Evolutionary conservation across 92 coral and sea anemone genomes (phyloP), one percentile per base, ranked within the genome.

Genomic region (Actinernus sp.): DNA sequence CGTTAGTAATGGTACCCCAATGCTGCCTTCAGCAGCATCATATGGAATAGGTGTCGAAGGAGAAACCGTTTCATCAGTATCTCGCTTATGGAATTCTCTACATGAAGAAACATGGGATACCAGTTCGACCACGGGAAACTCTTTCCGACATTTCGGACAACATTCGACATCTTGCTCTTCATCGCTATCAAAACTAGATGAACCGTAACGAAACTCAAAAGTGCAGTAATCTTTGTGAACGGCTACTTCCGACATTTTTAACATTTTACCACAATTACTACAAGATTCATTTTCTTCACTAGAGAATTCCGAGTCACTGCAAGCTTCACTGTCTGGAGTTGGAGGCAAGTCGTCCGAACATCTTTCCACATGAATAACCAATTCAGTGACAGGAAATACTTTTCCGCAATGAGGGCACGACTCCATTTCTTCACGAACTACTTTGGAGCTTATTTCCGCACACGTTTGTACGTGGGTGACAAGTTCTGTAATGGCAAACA

Each of bases 401-500:
- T 3, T 72, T 29, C 41, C 41, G 14, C 41, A 34, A 14, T 6
- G 14, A 6, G 41, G 41, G 14, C 41, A 34, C 6, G 6, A 6
- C 6, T 14, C 41, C 6, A 6, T 14, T 14, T 34, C 41, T 14
- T 14, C 41, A 34, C 14, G 14, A 34, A 6, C 6, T 6, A 34
- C 41, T 34, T 34, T 14, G 14, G 41, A 34, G 14, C 41, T 34
- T 14, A 6, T 34, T 14, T 34, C 14, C 14, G 55, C 53, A 57
- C 85, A 78, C 19, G 31, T 38, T 13, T 29, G 17, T 20, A 51
- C 85, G 20, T 78, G 85, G 19, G 68, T 63, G 33, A 78, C 85
- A 33, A 78, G 71, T 1, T 47, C 52, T 31, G 32, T 49, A 1
- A 78, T 58, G 26, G 85, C 46, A 47, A 78, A 78, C 85, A 78